These are phyloP conservation scores for Centropristis striata DNA, from an alignment of 2,113 vertebrate species.

Conservation along the genomic window DNA sequence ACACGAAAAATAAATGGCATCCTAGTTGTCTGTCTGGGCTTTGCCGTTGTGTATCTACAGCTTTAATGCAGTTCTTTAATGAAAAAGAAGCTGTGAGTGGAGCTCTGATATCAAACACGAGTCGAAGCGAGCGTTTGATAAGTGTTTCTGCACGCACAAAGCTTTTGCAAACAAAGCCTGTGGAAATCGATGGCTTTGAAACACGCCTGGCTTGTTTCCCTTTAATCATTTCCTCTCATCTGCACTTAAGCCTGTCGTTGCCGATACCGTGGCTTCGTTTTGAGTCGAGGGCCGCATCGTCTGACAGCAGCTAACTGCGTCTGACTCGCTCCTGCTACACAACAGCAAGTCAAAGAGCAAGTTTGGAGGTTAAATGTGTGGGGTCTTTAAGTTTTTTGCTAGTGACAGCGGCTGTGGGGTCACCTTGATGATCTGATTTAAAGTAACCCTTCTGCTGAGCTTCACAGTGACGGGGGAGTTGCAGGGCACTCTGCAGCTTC, in stretches of 20 bases:
- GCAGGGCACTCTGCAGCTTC: conserved; percentile 21
- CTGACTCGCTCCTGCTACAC: background rate
- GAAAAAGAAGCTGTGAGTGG: background rate
- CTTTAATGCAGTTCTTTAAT: conserved; percentile 11
- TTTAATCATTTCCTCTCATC: conserved; percentile 61
- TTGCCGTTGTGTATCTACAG: background rate
- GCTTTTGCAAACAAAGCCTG: conserved; percentile 34
- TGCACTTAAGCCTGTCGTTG: conserved; percentile 26
- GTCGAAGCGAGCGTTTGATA: conserved; percentile 7
- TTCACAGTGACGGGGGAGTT: conserved; percentile 6
- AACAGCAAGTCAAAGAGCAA: conserved; percentile 1
- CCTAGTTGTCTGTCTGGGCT: conserved; percentile 13
- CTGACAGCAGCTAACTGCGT: background rate
- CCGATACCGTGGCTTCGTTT: conserved; percentile 21
- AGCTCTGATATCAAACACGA: conserved; percentile 45
- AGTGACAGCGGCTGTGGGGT: conserved; percentile 16
- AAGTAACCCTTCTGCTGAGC: conserved; percentile 19
- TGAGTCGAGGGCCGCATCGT: conserved; percentile 1
- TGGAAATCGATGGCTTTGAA: conserved; percentile 55
- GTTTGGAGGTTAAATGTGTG: background rate
- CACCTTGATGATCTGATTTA: conserved; percentile 55
- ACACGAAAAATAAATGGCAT: conserved; percentile 27
- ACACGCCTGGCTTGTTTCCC: conserved; percentile 24
- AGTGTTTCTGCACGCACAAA: conserved; percentile 23
- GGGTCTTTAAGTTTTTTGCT: background rate